Percentiles rank a stretch among this genome's conserved stretches.
Evolutionary conservation across 2,113 vertebrate genomes (phyloP).

Genomic region (Geococcyx californianus): DNA sequence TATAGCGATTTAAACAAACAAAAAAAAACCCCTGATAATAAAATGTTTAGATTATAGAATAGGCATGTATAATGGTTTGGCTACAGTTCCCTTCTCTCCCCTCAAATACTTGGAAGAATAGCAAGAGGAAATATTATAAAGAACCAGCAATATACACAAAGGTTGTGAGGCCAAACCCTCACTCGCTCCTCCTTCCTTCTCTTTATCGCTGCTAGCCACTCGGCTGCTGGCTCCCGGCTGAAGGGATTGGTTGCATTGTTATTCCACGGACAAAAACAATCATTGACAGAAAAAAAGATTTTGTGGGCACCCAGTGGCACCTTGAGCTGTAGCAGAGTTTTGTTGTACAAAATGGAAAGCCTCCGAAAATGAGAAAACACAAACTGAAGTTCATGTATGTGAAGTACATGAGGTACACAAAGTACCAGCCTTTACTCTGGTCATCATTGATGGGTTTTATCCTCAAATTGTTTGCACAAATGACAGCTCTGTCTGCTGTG

Average conservation of each 20-base stretch:
- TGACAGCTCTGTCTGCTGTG: neutral
- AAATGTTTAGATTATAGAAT: neutral
- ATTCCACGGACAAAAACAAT: neutral
- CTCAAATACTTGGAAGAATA: conserved; percentile 24
- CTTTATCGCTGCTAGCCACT: conserved; percentile 7
- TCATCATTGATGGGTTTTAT: rapidly evolving
- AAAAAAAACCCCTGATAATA: neutral
- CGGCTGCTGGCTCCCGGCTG: neutral
- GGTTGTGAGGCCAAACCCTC: conserved; percentile 38
- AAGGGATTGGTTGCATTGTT: neutral
- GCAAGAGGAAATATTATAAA: conserved; percentile 35
- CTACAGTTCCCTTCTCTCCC: neutral
- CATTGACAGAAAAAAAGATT: neutral
- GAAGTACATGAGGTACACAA: neutral
- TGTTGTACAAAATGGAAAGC: neutral
- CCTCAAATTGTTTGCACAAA: neutral
- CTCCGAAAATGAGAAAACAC: neutral
- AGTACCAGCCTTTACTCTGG: neutral
- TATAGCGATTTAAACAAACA: neutral
- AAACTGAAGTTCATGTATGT: neutral
- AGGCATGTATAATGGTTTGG: conserved; percentile 15
- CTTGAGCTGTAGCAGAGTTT: neutral
- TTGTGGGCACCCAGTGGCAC: neutral
- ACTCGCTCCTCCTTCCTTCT: conserved; percentile 35
- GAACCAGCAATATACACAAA: conserved; percentile 14